phyloP scores from a whole-genome alignment of 2,113 vertebrate species.

The Boulengerochromis microlepis region DNA sequence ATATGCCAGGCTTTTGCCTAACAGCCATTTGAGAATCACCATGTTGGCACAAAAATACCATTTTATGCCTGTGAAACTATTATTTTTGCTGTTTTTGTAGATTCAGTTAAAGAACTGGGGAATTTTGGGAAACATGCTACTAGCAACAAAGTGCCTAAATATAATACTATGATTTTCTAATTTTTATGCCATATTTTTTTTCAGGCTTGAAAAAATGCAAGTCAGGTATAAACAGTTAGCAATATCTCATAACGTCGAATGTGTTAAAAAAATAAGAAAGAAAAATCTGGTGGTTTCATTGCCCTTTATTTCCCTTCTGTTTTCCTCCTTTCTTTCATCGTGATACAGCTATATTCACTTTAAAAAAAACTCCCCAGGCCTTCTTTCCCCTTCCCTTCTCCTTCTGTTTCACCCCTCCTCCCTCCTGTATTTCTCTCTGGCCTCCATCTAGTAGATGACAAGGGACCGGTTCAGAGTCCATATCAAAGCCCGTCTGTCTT shows the following conservation, averaged over 20 bases:
- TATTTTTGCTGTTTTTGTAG: not conserved
- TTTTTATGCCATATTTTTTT: not conserved
- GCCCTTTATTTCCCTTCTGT: not conserved
- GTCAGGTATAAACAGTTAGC: not conserved
- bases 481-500: constrained; percentile 53
- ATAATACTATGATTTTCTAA: not conserved
- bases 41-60: not conserved
- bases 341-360: constrained; percentile 19
- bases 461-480: constrained; percentile 49
- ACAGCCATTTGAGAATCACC: not conserved
- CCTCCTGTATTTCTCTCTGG: constrained; percentile 3
- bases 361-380: not conserved
- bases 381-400: not conserved
- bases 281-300: not conserved
- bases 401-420: not conserved
- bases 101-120: not conserved
- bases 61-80: not conserved
- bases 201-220: not conserved
- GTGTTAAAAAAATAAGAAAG: not conserved
- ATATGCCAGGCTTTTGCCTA: not conserved
- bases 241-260: not conserved
- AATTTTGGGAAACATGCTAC: not conserved
- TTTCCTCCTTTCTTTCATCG: constrained; percentile 21
- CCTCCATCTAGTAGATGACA: constrained; percentile 45
- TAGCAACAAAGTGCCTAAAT: not conserved